phyloP scores from a whole-genome alignment of 2,888 invertebrate genomes.

The Cetonia aurata region DNA sequence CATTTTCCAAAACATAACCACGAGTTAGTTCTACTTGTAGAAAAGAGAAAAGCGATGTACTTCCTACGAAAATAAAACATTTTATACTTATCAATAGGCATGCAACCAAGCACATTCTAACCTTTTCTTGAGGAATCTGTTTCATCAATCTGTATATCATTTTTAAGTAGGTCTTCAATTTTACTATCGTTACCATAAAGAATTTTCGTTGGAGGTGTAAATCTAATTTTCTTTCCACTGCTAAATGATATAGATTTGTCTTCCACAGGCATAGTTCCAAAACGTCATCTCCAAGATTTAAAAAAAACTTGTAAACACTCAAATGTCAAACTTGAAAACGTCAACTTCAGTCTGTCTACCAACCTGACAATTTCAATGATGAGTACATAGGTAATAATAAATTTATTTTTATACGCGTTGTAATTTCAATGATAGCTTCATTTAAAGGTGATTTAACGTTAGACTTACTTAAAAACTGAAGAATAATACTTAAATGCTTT shows the following conservation, averaged over 20 bases:
- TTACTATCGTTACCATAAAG: constrained; percentile 63
- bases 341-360: too few species aligned
- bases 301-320: not conserved
- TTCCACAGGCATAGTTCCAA: constrained; percentile 51
- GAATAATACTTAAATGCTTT: too few species aligned
- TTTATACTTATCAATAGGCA: constrained; percentile 13
- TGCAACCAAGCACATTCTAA: constrained; percentile 38
- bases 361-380: too few species aligned
- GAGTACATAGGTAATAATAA: too few species aligned
- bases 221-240: constrained; percentile 67
- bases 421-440: too few species aligned
- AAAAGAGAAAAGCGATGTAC: constrained; percentile 74
- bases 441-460: too few species aligned
- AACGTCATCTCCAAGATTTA: constrained; percentile 46
- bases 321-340: constrained; percentile 3
- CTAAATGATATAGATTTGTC: constrained; percentile 42
- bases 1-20: constrained; percentile 94
- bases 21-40: constrained; percentile 89
- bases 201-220: constrained; percentile 66
- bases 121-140: constrained; percentile 58
- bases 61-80: constrained; percentile 55
- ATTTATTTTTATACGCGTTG: too few species aligned
- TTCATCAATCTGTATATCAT: constrained; percentile 55
- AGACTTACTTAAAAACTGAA: too few species aligned
- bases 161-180: constrained; percentile 62